Base-by-base conservation (phyloP, 2,797 vertebrate species). In the Cichlasoma orientale region DNA sequence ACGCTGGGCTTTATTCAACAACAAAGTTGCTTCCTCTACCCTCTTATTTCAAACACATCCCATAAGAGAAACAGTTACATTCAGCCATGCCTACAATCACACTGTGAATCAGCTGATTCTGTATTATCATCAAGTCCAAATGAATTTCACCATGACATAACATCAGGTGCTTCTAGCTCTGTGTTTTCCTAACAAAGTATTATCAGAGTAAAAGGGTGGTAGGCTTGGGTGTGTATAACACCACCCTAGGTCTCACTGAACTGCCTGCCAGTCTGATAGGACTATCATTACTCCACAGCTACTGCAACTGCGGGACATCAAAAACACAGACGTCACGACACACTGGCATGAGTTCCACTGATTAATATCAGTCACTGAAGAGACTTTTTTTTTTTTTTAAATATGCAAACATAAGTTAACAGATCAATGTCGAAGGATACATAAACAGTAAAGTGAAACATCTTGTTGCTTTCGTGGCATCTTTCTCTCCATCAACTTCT, bases 261-360 rank as follows among this genome's bases (percentile, higher is more conserved):
- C 82, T 90, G 86, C 73, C 81, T 82, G 58, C 31, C 44, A 7
- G 71, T 78, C 38, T 90, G 92, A 94, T 92, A 93, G 75, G 70
- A 86, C 84, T 91, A 93, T 93, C 89, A 75, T 23, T 53, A 71
- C 14, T 31, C 58, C 59, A 53, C 77, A 86, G 78, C 55, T 8
- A 14, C 50, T 29, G 31, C 44, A 76, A 25, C 52, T 57, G 19
- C 12, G n/a, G 44, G 25, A 50, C 23, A 77, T 77, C 52, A n/a
- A 50, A 75, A 27, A 68, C 16, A 21, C 18, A 21, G 31, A 68
- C 14, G 9, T 36, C 57, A 72, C 25, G 29, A 38, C 36, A 33
- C 19, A 9, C 27, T 25, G 55, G 21, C 31, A 73, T 1, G 2
- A 36, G n/a, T 38, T 23, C 18, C 21, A 27, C 27, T 66, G 41